phyloP scores from a whole-genome alignment of 2,888 invertebrate species.

The Philonicus albiceps region DNA sequence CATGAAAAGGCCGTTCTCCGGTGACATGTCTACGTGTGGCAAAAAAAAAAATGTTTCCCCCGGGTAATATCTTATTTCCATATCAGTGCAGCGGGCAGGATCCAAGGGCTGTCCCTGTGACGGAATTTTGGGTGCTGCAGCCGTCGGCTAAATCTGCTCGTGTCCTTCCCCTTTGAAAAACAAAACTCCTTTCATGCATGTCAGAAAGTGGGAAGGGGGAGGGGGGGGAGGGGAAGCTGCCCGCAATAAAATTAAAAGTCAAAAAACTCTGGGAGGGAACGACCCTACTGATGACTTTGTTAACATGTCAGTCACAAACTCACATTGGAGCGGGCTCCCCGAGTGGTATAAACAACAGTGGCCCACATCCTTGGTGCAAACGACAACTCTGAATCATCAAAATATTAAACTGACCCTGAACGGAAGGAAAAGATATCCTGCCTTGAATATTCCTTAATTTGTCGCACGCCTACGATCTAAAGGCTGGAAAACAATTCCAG shows the following conservation, averaged over 20 bases:
- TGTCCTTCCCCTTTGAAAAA: not conserved
- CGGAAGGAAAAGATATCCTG: too few species aligned
- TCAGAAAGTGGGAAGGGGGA: too few species aligned
- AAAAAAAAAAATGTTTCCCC: conserved; percentile 24
- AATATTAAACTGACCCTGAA: not conserved
- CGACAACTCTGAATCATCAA: not conserved
- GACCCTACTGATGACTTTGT: not conserved
- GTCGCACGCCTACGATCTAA: too few species aligned
- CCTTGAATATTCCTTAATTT: too few species aligned
- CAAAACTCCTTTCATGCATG: not conserved
- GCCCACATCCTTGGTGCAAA: not conserved
- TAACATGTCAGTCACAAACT: not conserved
- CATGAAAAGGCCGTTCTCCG: conserved; percentile 35
- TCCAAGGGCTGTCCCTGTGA: not conserved
- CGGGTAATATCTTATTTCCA: conserved; percentile 37
- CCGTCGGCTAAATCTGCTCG: not conserved
- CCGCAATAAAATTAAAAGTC: not conserved
- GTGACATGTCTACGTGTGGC: conserved; percentile 35
- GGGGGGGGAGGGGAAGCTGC: not conserved
- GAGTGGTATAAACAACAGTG: not conserved
- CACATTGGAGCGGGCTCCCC: not conserved
- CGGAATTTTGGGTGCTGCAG: not conserved
- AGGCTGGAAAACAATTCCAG: too few species aligned
- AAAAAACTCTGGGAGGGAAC: not conserved
- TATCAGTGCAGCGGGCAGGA: conserved; percentile 5